Base-by-base conservation (phyloP, 2,113 vertebrate species). In the Tyrannus savana region DNA sequence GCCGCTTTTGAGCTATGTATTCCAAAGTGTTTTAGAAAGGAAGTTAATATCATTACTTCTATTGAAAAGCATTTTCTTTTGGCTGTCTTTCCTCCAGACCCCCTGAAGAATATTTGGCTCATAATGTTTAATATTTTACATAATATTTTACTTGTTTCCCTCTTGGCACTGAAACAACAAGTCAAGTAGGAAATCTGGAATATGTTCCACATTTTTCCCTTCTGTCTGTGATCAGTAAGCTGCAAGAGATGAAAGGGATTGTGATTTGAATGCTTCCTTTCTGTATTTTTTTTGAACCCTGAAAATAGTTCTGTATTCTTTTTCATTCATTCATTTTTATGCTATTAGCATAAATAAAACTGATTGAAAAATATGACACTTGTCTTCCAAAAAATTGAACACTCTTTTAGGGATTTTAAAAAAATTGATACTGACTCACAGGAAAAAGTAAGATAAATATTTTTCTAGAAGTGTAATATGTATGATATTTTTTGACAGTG, bases 41-140 rank as follows among this genome's bases (percentile, higher is more conserved):
- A 96, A 83, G n/a, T 67, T 83, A 93, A 41, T 83, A 94, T 44
- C 25, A 86, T 92, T 67, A 83, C 13, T 28, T 6, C 1, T 62
- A 67, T 12, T 67, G 50, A 93, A 94, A 95, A 95, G 33, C 59
- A 67, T 93, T 96, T 91, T 88, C 33, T 50, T 67, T 77, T 93
- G 74, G 76, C 78, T 94, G 27, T 66, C 59, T 88, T 94, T 87
- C n/a, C 53, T 80, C 72, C 35, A 90, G 68, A 35, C 25, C 56
- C 53, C 71, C 84, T 52, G 27, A 74, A 95, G 85, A 78, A 88
- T 90, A 93, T 86, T 96, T 92, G 90, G 79, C 85, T 90, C 82
- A 87, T 96, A 91, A 90, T 84, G 82, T 90, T 84, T 88, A 88
- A 97, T 96, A 96, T 92, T 97, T 97, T 96, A 93, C 83, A 88